phyloP scores from a whole-genome alignment of 2,888 invertebrate species.

The Himalopsyche anomala region DNA sequence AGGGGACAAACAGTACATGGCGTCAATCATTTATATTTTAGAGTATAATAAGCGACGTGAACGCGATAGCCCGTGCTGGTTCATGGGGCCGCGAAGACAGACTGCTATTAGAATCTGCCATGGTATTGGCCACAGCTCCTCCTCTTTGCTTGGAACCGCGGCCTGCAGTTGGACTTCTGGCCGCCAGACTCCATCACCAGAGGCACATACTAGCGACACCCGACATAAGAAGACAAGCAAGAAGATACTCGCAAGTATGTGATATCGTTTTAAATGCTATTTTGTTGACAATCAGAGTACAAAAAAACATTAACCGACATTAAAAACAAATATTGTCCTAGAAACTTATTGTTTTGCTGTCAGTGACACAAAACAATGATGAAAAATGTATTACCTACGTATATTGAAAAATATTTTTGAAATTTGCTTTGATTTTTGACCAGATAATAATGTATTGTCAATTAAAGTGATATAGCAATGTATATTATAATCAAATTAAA shows the following conservation, averaged over 20 bases:
- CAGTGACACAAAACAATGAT: no score
- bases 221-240: slow-evolving; percentile 84
- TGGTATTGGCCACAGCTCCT: slow-evolving; percentile 90
- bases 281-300: no score
- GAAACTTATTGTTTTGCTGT: no score
- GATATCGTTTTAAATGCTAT: not conserved
- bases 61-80: slow-evolving; percentile 76
- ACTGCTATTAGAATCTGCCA: slow-evolving; percentile 87
- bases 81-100: slow-evolving; percentile 87
- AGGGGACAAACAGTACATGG: not conserved
- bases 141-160: slow-evolving; percentile 93
- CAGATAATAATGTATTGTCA: not conserved
- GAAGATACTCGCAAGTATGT: slow-evolving; percentile 85
- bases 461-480: no score
- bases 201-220: slow-evolving; percentile 85
- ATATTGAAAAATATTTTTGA: no score
- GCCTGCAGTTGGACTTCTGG: slow-evolving; percentile 86
- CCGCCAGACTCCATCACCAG: slow-evolving; percentile 86
- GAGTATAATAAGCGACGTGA: slow-evolving; percentile 82
- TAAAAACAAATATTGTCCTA: no score
- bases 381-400: no score
- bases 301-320: no score
- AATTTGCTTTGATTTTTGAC: no score
- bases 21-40: slow-evolving; percentile 68
- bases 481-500: no score